A percentile compares a stretch with the other conserved stretches of the same genome.
phyloP scores from a whole-genome alignment of 2,113 vertebrate genomes.

The Thryonomys swinderianus region DNA sequence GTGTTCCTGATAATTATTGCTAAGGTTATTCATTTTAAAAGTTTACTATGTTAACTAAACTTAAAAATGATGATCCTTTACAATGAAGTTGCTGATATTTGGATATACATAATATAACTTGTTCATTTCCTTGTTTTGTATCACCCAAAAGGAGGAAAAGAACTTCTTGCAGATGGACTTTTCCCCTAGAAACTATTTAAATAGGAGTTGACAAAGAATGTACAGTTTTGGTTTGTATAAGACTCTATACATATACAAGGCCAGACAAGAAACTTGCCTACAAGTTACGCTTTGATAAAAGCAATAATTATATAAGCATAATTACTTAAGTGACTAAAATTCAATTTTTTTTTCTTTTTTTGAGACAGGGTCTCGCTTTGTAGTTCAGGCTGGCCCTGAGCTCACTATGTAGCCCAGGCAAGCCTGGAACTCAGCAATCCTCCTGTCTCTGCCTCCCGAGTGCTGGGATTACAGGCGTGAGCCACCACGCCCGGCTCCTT shows the following conservation, averaged over 20 bases:
- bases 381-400: too few relatives aligned
- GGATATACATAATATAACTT: background rate
- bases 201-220: background rate
- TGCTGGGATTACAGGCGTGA: too few relatives aligned
- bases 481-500: too few relatives aligned
- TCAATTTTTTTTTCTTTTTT: too few relatives aligned
- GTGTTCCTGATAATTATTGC: background rate
- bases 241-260: background rate
- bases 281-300: background rate
- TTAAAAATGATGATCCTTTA: background rate
- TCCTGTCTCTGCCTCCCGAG: too few relatives aligned
- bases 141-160: background rate
- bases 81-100: conserved; percentile 1
- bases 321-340: background rate
- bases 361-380: too few relatives aligned
- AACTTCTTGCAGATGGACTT: background rate
- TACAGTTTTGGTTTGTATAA: background rate
- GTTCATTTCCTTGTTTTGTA: background rate
- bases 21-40: background rate
- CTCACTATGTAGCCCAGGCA: too few relatives aligned
- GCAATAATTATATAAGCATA: background rate
- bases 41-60: background rate
- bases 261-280: background rate
- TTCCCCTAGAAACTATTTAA: background rate
- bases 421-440: too few relatives aligned